Conservation (phyloP, 2,113 vertebrate species). For the Genyomyrus donnyi region DNA sequence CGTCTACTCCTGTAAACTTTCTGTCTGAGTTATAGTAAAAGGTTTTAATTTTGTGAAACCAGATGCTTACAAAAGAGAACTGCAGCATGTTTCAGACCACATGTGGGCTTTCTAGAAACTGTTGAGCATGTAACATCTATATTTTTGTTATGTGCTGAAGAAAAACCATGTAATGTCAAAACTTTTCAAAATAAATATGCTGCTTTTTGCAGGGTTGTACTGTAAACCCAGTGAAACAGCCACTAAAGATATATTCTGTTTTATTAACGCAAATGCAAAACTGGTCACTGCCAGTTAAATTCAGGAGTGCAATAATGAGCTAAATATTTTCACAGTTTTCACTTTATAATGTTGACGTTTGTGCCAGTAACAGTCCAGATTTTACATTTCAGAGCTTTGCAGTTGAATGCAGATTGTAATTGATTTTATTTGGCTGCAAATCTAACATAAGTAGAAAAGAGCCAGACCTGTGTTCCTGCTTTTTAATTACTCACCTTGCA, state of each 20-base stretch:
- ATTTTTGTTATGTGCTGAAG: slow-evolving; percentile 5
- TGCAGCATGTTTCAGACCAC: slow-evolving; percentile 7
- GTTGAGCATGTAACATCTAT: slow-evolving; percentile 2
- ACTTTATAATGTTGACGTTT: neutral
- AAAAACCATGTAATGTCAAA: slow-evolving; percentile 37
- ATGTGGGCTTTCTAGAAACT: slow-evolving; percentile 7
- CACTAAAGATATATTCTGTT: neutral
- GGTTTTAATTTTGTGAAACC: slow-evolving; percentile 20
- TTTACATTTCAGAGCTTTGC: neutral
- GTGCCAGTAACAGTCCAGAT: neutral
- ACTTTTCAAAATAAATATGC: neutral
- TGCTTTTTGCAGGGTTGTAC: slow-evolving; percentile 22
- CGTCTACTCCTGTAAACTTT: slow-evolving; percentile 11
- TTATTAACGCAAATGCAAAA: neutral
- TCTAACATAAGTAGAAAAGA: slow-evolving; percentile 1
- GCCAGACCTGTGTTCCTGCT: slow-evolving; percentile 19
- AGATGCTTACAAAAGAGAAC: slow-evolving; percentile 22
- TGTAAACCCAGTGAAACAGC: slow-evolving; percentile 32
- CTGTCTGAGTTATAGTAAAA: slow-evolving; percentile 17
- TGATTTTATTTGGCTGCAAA: neutral
- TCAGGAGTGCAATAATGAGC: neutral
- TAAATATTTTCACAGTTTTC: neutral
- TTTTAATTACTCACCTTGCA: slow-evolving; percentile 41
- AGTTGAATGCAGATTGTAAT: neutral
- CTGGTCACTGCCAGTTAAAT: neutral